phyloP scores from a whole-genome alignment of 2,113 vertebrate genomes.

The Oxyura jamaicensis region DNA sequence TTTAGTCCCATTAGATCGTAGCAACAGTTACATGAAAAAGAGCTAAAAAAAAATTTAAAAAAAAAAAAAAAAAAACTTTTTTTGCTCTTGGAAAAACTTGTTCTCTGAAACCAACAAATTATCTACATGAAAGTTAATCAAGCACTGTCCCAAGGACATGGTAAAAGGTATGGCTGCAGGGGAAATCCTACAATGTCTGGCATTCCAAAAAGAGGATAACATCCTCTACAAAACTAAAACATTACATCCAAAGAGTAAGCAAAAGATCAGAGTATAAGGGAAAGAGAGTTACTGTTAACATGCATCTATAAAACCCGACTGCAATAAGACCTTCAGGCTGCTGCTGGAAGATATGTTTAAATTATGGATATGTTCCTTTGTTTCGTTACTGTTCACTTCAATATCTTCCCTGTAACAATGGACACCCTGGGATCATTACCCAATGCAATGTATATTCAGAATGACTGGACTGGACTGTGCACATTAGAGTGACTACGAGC shows the following conservation, averaged over 20 bases:
- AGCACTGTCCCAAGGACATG: background rate
- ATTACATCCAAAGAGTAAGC: background rate
- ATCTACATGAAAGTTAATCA: background rate
- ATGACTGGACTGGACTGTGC: background rate
- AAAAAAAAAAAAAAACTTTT: background rate
- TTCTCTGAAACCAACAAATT: background rate
- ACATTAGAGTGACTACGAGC: background rate
- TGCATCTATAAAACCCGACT: background rate
- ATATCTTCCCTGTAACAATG: background rate
- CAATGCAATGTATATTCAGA: background rate
- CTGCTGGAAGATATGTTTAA: background rate
- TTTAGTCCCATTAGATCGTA: constrained; percentile 60
- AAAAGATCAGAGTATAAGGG: background rate
- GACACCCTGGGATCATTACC: background rate
- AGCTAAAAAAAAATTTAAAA: background rate
- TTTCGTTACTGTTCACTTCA: background rate
- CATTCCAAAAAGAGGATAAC: background rate
- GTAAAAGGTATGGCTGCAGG: background rate
- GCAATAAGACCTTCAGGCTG: background rate
- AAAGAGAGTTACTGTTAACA: background rate
- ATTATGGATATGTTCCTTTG: background rate
- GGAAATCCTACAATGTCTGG: background rate
- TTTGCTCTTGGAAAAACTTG: background rate
- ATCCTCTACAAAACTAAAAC: background rate
- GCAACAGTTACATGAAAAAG: constrained; percentile 10